phyloP scores from a whole-genome alignment of 2,888 invertebrate genomes.

The Pseudococcus longispinus region DNA sequence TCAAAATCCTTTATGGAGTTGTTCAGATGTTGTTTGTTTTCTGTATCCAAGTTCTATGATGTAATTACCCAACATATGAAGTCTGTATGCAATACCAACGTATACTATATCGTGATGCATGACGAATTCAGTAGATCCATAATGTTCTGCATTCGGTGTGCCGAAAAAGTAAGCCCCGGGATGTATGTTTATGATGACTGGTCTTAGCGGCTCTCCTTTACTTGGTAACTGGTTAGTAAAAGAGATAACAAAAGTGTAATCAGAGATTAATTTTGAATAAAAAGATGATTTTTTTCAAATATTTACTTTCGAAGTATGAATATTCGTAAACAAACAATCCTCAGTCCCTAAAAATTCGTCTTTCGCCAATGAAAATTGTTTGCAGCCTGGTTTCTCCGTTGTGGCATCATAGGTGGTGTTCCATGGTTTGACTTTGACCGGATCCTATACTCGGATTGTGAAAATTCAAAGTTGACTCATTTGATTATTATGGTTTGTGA shows the following conservation, averaged over 20 bases:
- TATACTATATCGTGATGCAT: conserved; percentile 10
- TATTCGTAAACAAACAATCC: neutral
- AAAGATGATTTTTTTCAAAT: neutral
- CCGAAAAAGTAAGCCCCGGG: neutral
- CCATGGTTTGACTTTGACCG: neutral
- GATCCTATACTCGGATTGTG: neutral
- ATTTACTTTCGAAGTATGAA: neutral
- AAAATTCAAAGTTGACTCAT: neutral
- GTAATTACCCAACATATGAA: conserved; percentile 5
- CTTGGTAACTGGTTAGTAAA: neutral
- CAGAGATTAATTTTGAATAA: neutral
- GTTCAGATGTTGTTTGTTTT: neutral
- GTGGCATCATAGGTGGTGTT: neutral
- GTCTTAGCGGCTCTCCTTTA: neutral
- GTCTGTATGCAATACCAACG: neutral
- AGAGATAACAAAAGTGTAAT: neutral
- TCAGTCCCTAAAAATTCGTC: neutral
- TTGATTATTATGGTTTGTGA: too few species aligned
- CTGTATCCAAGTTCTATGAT: neutral
- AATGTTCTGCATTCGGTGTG: neutral
- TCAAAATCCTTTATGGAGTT: too few species aligned
- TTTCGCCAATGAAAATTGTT: neutral
- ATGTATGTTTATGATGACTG: conserved; percentile 5
- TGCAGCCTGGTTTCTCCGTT: neutral
- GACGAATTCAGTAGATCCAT: neutral